Evolutionary conservation across 2,888 invertebrate species (phyloP).

Genomic region (Ametastegia equiseti): DNA sequence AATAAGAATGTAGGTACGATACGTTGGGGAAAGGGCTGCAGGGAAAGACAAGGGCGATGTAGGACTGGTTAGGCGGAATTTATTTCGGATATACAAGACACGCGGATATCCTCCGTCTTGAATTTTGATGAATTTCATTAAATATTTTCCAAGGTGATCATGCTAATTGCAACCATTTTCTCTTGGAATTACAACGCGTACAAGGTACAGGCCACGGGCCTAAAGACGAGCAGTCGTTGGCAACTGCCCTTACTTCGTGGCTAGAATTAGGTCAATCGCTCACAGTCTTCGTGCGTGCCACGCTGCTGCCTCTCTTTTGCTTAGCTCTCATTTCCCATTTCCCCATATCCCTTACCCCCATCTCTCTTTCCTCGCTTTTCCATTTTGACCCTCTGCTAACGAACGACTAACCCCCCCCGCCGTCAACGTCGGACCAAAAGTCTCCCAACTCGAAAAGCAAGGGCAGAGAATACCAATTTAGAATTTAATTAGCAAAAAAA

Average conservation of each 20-base stretch:
- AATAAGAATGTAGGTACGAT: no score
- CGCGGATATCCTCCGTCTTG: neutral
- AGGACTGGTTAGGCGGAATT: neutral
- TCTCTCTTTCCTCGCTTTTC: neutral
- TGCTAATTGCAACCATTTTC: neutral
- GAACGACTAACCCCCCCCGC: neutral
- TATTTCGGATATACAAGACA: neutral
- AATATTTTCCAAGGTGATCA: neutral
- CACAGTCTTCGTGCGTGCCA: constrained; percentile 12
- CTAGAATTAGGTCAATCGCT: constrained; percentile 33
- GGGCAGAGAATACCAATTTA: neutral
- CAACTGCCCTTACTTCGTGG: no score
- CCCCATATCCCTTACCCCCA: constrained; percentile 14
- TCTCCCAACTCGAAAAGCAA: neutral
- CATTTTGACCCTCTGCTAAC: constrained; percentile 34
- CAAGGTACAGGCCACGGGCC: neutral
- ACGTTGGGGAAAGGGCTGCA: no score
- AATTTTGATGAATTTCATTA: constrained; percentile 9
- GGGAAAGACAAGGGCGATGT: no score
- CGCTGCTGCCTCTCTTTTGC: constrained; percentile 16
- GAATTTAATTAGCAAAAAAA: constrained; percentile 11
- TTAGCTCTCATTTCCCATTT: constrained; percentile 27
- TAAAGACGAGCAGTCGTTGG: no score
- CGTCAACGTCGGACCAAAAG: constrained; percentile 18
- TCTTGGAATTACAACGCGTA: constrained; percentile 10